phyloP scores from a whole-genome alignment of 2,113 vertebrate genomes.

The Coryphaenoides rupestris region DNA sequence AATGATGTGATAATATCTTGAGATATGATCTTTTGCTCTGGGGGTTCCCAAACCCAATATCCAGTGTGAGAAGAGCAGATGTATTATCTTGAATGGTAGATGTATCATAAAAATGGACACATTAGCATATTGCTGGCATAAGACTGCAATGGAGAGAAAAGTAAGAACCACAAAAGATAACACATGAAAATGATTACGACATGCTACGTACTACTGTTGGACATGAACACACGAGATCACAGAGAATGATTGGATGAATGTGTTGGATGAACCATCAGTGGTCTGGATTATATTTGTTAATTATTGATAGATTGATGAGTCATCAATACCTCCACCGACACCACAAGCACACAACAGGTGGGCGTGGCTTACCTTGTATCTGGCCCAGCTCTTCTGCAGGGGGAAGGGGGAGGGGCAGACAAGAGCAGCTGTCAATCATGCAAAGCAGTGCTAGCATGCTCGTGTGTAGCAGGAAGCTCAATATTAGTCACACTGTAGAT shows the following conservation, averaged over 20 bases:
- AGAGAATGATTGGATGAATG: not conserved
- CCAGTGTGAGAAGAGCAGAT: too few species aligned
- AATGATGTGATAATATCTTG: too few species aligned
- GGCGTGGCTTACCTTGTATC: conserved; percentile 73
- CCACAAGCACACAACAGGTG: conserved; percentile 54
- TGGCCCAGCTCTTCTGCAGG: conserved; percentile 72
- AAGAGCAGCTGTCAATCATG: conserved; percentile 76
- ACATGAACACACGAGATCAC: not conserved
- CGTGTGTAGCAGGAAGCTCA: conserved; percentile 32
- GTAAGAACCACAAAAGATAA: not conserved
- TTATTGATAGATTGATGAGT: conserved; percentile 13
- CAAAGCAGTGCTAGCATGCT: conserved; percentile 67
- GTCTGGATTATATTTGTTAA: too few species aligned
- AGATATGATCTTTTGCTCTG: too few species aligned
- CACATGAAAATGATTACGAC: not conserved
- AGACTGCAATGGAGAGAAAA: too few species aligned
- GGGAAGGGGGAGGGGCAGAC: conserved; percentile 63
- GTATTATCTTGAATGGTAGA: too few species aligned
- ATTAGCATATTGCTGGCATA: too few species aligned
- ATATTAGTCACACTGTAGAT: conserved; percentile 8
- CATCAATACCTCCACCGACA: conserved; percentile 51
- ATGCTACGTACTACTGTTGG: not conserved
- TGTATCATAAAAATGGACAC: too few species aligned
- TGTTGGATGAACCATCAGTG: too few species aligned
- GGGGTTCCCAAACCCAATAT: too few species aligned